These are phyloP conservation scores for Mirounga angustirostris DNA, from an alignment of 2,113 vertebrate genomes.

Conservation along the genomic window DNA sequence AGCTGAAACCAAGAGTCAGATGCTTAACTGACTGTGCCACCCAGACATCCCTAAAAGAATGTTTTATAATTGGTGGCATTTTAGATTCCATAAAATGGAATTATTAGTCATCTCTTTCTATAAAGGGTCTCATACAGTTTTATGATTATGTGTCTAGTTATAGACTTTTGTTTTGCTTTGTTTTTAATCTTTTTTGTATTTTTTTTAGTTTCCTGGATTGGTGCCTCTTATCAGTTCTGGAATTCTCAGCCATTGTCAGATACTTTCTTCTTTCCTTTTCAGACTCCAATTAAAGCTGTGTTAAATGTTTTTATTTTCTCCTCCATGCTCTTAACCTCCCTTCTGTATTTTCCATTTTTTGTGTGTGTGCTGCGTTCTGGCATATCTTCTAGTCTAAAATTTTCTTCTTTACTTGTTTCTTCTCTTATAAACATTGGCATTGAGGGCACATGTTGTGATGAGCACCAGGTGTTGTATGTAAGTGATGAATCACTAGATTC, in stretches of 20 bases:
- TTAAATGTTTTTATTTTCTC: neutral
- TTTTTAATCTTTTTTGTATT: conserved; percentile 19
- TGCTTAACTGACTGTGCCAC: neutral
- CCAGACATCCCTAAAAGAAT: neutral
- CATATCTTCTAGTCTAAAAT: neutral
- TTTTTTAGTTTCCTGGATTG: neutral
- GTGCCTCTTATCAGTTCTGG: neutral
- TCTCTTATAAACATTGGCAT: neutral
- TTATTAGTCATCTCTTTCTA: neutral
- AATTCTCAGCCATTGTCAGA: conserved; percentile 17
- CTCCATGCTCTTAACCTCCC: neutral
- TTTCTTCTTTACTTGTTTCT: neutral
- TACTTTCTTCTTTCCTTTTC: conserved; percentile 45
- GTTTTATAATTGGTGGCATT: neutral
- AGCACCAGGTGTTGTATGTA: neutral
- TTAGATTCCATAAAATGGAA: neutral
- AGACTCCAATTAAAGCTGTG: neutral
- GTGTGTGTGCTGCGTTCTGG: neutral
- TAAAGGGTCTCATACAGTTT: neutral
- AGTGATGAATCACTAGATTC: neutral
- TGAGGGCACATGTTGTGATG: neutral
- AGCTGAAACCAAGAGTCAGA: neutral
- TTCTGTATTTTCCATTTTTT: neutral
- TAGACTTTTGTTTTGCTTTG: conserved; percentile 18
- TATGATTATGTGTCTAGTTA: neutral